Evolutionary conservation across 2,888 invertebrate species (phyloP).

Genomic region (Parthenolecanium corni): DNA sequence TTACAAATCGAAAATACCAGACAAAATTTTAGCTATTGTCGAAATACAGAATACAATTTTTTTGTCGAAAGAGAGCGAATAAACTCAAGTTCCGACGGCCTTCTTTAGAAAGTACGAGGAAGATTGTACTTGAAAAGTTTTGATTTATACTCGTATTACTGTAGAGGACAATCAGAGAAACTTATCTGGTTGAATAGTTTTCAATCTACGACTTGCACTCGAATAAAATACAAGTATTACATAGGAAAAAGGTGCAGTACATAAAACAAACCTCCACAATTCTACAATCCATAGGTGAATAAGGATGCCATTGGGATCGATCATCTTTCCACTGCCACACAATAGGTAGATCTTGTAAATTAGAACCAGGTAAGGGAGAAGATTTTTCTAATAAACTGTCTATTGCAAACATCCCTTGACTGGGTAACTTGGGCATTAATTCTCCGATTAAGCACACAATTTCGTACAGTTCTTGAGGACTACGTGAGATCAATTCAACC

Average conservation of each 20-base stretch:
- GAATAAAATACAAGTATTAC: too few species aligned
- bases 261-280: conserved; percentile 63
- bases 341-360: conserved; percentile 53
- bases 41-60: too few species aligned
- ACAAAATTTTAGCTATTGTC: too few species aligned
- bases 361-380: conserved; percentile 27
- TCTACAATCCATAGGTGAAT: conserved; percentile 82
- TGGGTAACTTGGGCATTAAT: conserved; percentile 89
- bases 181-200: too few species aligned
- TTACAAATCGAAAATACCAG: too few species aligned
- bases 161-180: too few species aligned
- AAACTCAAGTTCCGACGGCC: too few species aligned
- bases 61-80: too few species aligned
- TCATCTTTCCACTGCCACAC: conserved; percentile 98
- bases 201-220: too few species aligned
- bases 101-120: too few species aligned
- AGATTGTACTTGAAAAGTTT: too few species aligned
- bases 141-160: too few species aligned
- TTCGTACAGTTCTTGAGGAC: conserved; percentile 93
- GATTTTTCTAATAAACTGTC: conserved; percentile 68
- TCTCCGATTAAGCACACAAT: conserved; percentile 95
- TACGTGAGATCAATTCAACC: conserved; percentile 77
- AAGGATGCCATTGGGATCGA: conserved; percentile 78
- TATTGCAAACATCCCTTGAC: conserved; percentile 89
- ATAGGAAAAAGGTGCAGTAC: background rate